A percentile compares a stretch with the other conserved stretches of the same genome.
Conservation (phyloP, 2,888 invertebrate genomes). For the Phyto melanocephala region DNA sequence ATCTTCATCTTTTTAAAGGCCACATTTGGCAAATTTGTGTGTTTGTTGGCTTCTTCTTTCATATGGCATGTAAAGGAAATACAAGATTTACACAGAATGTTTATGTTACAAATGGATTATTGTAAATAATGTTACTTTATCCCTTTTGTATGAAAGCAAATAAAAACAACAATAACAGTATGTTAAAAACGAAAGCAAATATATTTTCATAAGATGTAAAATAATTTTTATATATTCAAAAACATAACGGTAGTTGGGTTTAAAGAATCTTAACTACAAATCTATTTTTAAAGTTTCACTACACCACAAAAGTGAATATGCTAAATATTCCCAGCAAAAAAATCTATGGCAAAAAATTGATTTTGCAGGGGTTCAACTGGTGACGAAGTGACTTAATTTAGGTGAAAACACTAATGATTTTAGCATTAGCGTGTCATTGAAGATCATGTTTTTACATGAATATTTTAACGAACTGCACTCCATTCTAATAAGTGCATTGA, state of each 20-base stretch:
- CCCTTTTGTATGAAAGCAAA: conserved; percentile 1
- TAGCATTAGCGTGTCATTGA: no score
- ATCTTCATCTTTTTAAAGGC: not conserved
- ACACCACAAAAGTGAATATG: not conserved
- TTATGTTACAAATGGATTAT: conserved; percentile 19
- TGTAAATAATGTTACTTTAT: conserved; percentile 31
- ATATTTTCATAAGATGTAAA: not conserved
- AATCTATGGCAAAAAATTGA: no score
- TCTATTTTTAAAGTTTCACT: not conserved
- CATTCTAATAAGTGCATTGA: no score
- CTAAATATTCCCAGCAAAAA: no score
- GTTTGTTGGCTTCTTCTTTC: not conserved
- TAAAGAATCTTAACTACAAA: not conserved
- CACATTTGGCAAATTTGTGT: not conserved
- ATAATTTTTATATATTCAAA: not conserved
- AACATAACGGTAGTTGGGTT: not conserved
- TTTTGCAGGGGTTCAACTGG: no score
- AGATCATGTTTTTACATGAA: no score
- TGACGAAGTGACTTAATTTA: no score
- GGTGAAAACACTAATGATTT: no score
- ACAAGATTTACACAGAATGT: conserved; percentile 18
- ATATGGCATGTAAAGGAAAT: not conserved
- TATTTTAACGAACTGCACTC: no score
- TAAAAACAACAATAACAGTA: not conserved
- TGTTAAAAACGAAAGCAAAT: not conserved